These are phyloP conservation scores for western clawed frog (Xenopus tropicalis) DNA, from an alignment of 2,113 vertebrate genomes.

Conservation along the genomic window UCB_Xtro_10.0 CM004443.2:112186001-112186500, in stretches of 20 bases:
- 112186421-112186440: conserved; percentile 59
- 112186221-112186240: not conserved
- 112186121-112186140: too few relatives aligned
- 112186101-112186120: too few relatives aligned
- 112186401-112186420: conserved; percentile 76
- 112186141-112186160: too few relatives aligned
- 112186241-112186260: conserved; percentile 42
- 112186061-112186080: too few relatives aligned
- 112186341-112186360: conserved; percentile 59
- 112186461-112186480: conserved; percentile 62
- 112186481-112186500: conserved; percentile 75
- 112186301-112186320: conserved; percentile 21
- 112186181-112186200: too few relatives aligned
- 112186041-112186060: too few relatives aligned
- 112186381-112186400: conserved; percentile 74
- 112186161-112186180: too few relatives aligned
- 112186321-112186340: conserved; percentile 46
- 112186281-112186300: not conserved
- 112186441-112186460: conserved; percentile 12
- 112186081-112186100: too few relatives aligned
- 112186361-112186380: conserved; percentile 68
- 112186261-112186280: conserved; percentile 30
- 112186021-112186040: too few relatives aligned
- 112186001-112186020: too few relatives aligned
- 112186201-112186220: not conserved